Base-by-base conservation (phyloP, 2,113 vertebrate species). In the Hippopotamus amphibius region DNA sequence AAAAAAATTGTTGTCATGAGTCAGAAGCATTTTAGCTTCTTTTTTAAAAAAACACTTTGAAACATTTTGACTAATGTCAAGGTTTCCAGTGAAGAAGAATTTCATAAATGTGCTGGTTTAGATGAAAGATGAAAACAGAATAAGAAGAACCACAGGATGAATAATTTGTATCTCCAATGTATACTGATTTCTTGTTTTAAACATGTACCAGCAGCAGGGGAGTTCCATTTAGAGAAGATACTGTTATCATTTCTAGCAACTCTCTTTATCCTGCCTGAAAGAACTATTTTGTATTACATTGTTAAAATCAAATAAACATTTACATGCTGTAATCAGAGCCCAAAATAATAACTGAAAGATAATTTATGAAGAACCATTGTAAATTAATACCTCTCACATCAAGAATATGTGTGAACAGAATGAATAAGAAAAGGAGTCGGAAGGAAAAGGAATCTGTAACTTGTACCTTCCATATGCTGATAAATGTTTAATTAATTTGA, bases 371-470 rank as follows among this genome's bases (percentile, higher is more conserved):
- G 12, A 95, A 68, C 13, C 17, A 55, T 68, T 74, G 6, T n/a
- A 97, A 95, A 63, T 74, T 80, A 87, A 37, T 61, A 48, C 76
- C 22, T 90, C 30, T 93, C 77, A 90, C 55, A 28, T 95, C 57
- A 95, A 93, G 28, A 84, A 50, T 86, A 88, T 79, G 59, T 94
- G 43, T 82, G 55, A 96, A 81, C 50, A 88, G 33, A 97, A 89
- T 69, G 30, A 84, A 12, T 80, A 48, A 88, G 48, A 80, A 93
- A 83, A 43, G 28, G 33, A 74, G 12, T 50, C 0, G 21, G 65
- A 65, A 91, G 43, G 48, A 88, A 76, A 89, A 80, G 6, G 28
- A 91, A 65, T 48, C 79, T 95, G 63, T 57, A 84, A 90, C 81
- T 79, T 82, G 16, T 41, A 88, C 57, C 33, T 69, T 89, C 68